These are phyloP conservation scores for Sicus ferrugineus DNA, from an alignment of 2,888 invertebrate species.

Conservation along the genomic window DNA sequence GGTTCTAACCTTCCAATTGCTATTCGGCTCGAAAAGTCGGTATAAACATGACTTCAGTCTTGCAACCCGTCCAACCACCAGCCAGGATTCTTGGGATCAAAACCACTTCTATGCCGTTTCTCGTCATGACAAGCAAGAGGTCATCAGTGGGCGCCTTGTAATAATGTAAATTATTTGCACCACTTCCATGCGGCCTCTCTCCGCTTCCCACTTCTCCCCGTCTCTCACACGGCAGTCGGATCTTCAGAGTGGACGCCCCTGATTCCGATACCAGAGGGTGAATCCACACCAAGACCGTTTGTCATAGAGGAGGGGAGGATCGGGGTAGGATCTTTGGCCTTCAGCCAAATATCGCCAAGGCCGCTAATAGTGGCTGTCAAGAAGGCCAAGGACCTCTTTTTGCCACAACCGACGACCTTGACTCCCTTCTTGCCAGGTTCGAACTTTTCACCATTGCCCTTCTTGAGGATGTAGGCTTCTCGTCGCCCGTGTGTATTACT, in stretches of 20 bases:
- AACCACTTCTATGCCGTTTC: neutral
- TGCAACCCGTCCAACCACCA: neutral
- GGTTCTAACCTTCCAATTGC: neutral
- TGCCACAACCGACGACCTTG: no score
- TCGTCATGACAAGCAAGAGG: neutral
- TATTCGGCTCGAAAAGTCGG: neutral
- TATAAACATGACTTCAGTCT: neutral
- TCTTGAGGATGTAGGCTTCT: neutral
- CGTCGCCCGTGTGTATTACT: neutral
- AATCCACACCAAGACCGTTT: neutral
- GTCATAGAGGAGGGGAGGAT: neutral
- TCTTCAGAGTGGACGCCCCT: no score
- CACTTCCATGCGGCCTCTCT: neutral
- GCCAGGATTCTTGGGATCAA: neutral
- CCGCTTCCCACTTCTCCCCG: neutral
- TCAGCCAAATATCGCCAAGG: neutral
- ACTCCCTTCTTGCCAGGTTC: no score
- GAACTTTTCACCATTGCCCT: neutral
- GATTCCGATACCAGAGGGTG: no score
- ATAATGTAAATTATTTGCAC: no score
- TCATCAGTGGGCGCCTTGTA: neutral
- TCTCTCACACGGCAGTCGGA: neutral
- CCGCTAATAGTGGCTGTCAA: neutral
- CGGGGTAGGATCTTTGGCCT: neutral
- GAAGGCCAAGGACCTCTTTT: no score